A percentile compares a stretch with the other conserved stretches of the same genome.
These are phyloP conservation scores for Galerucella nymphaeae DNA, from an alignment of 2,888 invertebrate genomes.

Conservation along the genomic window DNA sequence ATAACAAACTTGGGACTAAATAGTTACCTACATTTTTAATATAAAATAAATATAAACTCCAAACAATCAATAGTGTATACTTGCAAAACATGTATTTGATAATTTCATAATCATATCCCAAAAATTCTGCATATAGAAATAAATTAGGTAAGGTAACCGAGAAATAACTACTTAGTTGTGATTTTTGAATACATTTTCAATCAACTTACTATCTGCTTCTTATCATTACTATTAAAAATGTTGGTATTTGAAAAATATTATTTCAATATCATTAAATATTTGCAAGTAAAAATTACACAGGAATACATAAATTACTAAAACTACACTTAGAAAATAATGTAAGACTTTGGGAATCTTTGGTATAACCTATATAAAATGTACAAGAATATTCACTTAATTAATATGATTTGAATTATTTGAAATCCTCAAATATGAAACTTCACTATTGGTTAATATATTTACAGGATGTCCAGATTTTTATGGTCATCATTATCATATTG, in stretches of 20 bases:
- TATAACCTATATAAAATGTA: conserved; percentile 16
- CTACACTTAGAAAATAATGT: conserved; percentile 25
- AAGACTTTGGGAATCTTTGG: conserved; percentile 51
- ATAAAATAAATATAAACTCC: not conserved
- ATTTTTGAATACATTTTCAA: not conserved
- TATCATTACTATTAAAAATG: not conserved
- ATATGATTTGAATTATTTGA: too few relatives aligned
- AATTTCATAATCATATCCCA: not conserved
- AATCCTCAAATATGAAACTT: too few relatives aligned
- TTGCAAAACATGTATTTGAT: not conserved
- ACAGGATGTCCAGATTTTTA: too few relatives aligned
- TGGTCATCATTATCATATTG: too few relatives aligned
- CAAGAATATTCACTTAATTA: too few relatives aligned
- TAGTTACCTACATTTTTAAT: not conserved
- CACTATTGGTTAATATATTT: too few relatives aligned
- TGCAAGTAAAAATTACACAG: conserved; percentile 8
- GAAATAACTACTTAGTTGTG: not conserved
- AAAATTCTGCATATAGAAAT: not conserved
- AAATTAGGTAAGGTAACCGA: not conserved
- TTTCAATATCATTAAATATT: not conserved
- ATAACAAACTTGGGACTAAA: conserved; percentile 42
- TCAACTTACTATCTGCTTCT: not conserved
- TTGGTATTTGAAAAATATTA: not conserved
- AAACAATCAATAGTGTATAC: conserved; percentile 1
- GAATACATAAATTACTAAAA: conserved; percentile 31